Evolutionary conservation across 1,140 invertebrate genomes (phyloP).

Genomic region (Drosophila parvula): DNA sequence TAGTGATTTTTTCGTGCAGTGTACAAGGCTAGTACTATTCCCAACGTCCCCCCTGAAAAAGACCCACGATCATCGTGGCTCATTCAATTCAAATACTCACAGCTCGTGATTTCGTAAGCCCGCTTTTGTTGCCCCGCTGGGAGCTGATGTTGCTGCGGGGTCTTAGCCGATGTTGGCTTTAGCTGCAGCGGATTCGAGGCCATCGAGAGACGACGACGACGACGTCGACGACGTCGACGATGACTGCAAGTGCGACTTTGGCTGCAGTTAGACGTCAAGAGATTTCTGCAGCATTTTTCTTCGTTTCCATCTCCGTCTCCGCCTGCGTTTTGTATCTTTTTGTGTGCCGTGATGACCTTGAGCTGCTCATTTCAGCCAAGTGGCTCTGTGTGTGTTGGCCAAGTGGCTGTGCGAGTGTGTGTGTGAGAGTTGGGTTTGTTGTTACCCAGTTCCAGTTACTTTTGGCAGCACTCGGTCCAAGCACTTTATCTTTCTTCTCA

Average conservation of each 20-base stretch:
- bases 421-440: neutral
- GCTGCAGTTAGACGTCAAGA: conserved; percentile 72
- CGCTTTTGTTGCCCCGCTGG: conserved; percentile 57
- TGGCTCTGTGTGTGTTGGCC: conserved; percentile 62
- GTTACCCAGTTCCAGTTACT: conserved; percentile 76
- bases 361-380: conserved; percentile 79
- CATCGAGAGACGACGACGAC: conserved; percentile 57
- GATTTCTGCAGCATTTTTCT: conserved; percentile 46
- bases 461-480: conserved; percentile 58
- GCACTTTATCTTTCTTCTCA: conserved; percentile 30
- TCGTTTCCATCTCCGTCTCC: conserved; percentile 14
- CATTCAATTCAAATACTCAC: conserved; percentile 76
- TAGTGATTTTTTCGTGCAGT: conserved; percentile 5
- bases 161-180: conserved; percentile 23
- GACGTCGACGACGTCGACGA: conserved; percentile 33
- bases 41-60: conserved; percentile 43
- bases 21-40: conserved; percentile 18
- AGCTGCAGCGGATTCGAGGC: conserved; percentile 76
- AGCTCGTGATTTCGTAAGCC: conserved; percentile 82
- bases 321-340: conserved; percentile 56
- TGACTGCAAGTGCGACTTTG: conserved; percentile 70
- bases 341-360: conserved; percentile 81
- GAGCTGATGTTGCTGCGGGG: conserved; percentile 36
- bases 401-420: conserved; percentile 35
- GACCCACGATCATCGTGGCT: conserved; percentile 50